Conservation (phyloP, 2,888 invertebrate genomes). For the Andrena hattorfiana region DNA sequence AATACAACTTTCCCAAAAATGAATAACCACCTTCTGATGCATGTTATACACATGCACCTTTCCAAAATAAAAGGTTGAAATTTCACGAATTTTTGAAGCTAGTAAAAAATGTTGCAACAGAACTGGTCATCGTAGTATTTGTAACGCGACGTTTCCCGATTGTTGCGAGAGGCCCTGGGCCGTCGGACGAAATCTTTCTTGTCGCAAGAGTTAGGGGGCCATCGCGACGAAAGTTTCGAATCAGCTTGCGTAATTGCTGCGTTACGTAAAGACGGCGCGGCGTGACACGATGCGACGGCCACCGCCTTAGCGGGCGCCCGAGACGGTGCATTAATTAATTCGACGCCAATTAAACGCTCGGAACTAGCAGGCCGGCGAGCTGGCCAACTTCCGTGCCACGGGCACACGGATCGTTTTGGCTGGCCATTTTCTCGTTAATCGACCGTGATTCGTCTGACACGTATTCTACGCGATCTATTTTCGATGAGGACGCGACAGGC, state of each 20-base stretch:
- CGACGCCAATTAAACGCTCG: slow-evolving; percentile 59
- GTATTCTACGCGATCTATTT: slow-evolving; percentile 21
- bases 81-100: no score
- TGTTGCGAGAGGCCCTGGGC: neutral
- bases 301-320: slow-evolving; percentile 2
- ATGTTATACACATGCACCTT: no score
- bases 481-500: neutral
- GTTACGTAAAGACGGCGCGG: slow-evolving; percentile 46
- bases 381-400: slow-evolving; percentile 32
- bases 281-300: neutral
- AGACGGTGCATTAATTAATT: slow-evolving; percentile 24
- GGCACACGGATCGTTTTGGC: slow-evolving; percentile 11
- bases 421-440: slow-evolving; percentile 26
- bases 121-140: neutral
- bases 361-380: slow-evolving; percentile 1
- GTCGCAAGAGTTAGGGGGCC: slow-evolving; percentile 31
- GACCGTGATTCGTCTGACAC: slow-evolving; percentile 26
- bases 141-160: slow-evolving; percentile 1
- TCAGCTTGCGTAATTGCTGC: slow-evolving; percentile 51
- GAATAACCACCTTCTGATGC: no score
- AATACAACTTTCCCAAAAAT: no score
- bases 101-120: neutral
- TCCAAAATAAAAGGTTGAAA: no score
- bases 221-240: slow-evolving; percentile 49
- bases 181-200: slow-evolving; percentile 18